A percentile compares a stretch with the other conserved stretches of the same genome.
Conservation (phyloP, 2,888 invertebrate species). For the Acleris sparsana region DNA sequence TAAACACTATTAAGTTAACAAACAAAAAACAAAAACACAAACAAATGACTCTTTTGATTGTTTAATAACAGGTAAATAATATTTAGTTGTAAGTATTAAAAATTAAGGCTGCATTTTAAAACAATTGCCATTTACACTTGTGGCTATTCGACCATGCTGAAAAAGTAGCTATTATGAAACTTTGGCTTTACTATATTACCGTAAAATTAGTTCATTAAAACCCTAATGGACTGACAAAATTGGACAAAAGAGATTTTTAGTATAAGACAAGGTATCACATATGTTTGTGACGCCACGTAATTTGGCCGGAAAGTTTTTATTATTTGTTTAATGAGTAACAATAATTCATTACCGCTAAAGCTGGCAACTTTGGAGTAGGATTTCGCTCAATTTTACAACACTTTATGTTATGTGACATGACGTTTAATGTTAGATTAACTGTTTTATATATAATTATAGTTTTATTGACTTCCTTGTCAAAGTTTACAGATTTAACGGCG, state of each 20-base stretch:
- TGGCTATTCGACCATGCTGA: conserved; percentile 1
- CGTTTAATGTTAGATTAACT: not conserved
- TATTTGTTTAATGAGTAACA: conserved; percentile 22
- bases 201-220: conserved; percentile 48
- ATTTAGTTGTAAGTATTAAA: not conserved
- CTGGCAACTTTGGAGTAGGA: not conserved
- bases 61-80: not conserved
- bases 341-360: conserved; percentile 9
- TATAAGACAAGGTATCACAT: conserved; percentile 44
- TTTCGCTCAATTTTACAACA: not conserved
- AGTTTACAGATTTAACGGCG: conserved; percentile 20
- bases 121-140: not conserved
- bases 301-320: conserved; percentile 26
- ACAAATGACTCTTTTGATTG: no score
- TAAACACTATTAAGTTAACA: no score
- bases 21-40: no score
- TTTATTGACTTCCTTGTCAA: conserved; percentile 1
- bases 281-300: conserved; percentile 55
- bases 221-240: conserved; percentile 47
- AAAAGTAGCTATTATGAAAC: conserved; percentile 53
- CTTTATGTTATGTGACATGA: not conserved
- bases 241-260: conserved; percentile 49
- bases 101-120: not conserved
- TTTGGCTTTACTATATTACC: conserved; percentile 57
- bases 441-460: not conserved